Evolutionary conservation across 1,140 invertebrate species (phyloP).

Genomic region (Thalassaphorura encarpata): DNA sequence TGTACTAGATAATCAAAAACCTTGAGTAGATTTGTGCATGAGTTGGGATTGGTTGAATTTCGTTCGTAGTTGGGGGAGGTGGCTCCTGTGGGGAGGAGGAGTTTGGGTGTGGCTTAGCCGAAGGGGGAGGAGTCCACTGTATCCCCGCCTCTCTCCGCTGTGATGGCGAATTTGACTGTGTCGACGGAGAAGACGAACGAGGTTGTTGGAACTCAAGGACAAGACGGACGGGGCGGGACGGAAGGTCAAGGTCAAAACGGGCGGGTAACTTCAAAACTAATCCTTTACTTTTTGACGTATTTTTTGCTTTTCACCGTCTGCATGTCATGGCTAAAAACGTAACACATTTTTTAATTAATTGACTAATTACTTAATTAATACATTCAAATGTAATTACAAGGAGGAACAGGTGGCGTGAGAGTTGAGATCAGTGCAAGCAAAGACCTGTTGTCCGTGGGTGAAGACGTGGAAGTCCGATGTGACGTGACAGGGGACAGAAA

Average conservation of each 20-base stretch:
- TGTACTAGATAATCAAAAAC: too few species aligned
- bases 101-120: slow-evolving; percentile 46
- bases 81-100: too few species aligned
- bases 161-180: slow-evolving; percentile 57
- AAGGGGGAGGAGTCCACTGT: too few species aligned
- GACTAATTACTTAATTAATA: not conserved
- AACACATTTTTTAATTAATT: not conserved
- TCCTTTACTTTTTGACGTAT: slow-evolving; percentile 2
- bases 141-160: slow-evolving; percentile 53
- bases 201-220: too few species aligned
- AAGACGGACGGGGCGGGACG: not conserved
- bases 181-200: slow-evolving; percentile 51
- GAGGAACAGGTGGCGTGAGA: too few species aligned
- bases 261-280: not conserved
- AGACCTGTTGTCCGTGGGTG: slow-evolving; percentile 53
- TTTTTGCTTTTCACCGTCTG: not conserved
- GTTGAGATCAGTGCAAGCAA: slow-evolving; percentile 46
- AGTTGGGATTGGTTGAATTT: too few species aligned
- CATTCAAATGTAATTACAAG: too few species aligned
- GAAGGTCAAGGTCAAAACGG: not conserved
- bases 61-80: too few species aligned
- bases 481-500: slow-evolving; percentile 47
- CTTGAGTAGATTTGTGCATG: not conserved
- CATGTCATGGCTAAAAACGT: not conserved
- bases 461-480: slow-evolving; percentile 63